These are phyloP conservation scores for Parasteatoda tepidariorum DNA, from an alignment of 1,140 invertebrate genomes.

Conservation along the genomic window DNA sequence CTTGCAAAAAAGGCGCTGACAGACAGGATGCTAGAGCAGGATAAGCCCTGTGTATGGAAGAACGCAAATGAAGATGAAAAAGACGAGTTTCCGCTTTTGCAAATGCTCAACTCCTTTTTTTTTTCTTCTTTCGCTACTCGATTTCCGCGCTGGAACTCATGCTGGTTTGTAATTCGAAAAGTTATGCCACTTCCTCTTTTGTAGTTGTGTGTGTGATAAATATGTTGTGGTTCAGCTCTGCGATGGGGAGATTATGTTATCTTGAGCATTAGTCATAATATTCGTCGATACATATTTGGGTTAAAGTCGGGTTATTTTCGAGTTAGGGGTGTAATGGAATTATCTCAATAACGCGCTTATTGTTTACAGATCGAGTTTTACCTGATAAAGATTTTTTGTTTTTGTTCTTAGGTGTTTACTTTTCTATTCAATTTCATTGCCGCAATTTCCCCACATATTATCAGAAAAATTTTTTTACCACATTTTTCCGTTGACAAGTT, in stretches of 20 bases:
- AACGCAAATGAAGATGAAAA: constrained; percentile 35
- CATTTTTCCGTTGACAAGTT: too few species aligned
- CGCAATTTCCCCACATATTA: background rate
- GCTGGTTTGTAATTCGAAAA: background rate
- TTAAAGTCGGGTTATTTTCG: too few species aligned
- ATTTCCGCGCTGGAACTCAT: constrained; percentile 21
- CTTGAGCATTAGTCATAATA: constrained; percentile 23
- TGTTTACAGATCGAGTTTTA: background rate
- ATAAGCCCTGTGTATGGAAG: background rate
- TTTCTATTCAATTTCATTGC: background rate
- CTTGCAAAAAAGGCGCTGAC: constrained; percentile 15
- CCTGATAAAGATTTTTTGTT: background rate
- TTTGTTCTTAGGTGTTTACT: background rate
- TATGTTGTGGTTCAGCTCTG: background rate
- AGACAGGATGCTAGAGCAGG: constrained; percentile 8
- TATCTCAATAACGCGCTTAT: background rate
- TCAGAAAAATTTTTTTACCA: too few species aligned
- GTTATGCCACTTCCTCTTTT: constrained; percentile 2
- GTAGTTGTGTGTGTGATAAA: constrained; percentile 6
- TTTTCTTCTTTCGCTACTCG: constrained; percentile 23
- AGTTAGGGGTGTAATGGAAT: too few species aligned
- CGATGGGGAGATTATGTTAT: constrained; percentile 15
- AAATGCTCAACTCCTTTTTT: background rate
- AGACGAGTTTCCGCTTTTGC: constrained; percentile 23
- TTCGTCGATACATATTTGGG: too few species aligned